Percentiles rank a stretch among this genome's conserved stretches.
Evolutionary conservation across 2,888 invertebrate genomes (phyloP).

Genomic region (Rotaria magnacalcarata): DNA sequence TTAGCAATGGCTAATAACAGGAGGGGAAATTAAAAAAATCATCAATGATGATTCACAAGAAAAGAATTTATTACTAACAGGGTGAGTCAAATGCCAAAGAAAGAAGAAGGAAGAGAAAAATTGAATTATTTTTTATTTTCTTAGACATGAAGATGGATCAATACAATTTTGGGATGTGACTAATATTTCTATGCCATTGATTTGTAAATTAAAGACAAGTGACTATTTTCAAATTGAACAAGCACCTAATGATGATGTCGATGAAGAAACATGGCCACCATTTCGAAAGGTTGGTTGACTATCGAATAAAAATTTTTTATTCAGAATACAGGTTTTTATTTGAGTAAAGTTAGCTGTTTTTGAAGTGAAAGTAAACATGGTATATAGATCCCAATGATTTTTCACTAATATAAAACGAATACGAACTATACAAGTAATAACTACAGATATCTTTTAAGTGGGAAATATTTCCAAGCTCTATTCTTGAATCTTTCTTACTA

Average conservation of each 20-base stretch:
- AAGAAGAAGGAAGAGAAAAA: background rate
- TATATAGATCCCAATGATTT: no score
- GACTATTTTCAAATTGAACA: slow-evolving; percentile 47
- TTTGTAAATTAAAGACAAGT: slow-evolving; percentile 69
- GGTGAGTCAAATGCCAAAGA: slow-evolving; percentile 47
- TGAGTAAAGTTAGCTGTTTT: no score
- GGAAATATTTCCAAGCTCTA: no score
- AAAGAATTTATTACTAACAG: slow-evolving; percentile 70
- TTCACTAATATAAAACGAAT: no score
- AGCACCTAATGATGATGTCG: slow-evolving; percentile 59
- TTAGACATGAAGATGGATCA: slow-evolving; percentile 83
- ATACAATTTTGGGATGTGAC: slow-evolving; percentile 91
- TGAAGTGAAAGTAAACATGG: no score
- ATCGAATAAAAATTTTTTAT: no score
- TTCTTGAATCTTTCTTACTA: no score
- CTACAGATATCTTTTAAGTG: no score
- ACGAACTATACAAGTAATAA: no score
- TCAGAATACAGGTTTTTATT: no score
- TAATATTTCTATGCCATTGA: slow-evolving; percentile 73
- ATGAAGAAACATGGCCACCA: slow-evolving; percentile 89
- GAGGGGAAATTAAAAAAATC: slow-evolving; percentile 59
- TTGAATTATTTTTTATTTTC: slow-evolving; percentile 41
- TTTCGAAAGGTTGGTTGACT: slow-evolving; percentile 72
- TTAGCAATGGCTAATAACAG: slow-evolving; percentile 80
- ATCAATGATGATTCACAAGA: background rate